Percentiles rank a stretch among this genome's conserved stretches.
phyloP scores from a whole-genome alignment of 2,113 vertebrate genomes.

The Plecturocebus donacophilus region DNA sequence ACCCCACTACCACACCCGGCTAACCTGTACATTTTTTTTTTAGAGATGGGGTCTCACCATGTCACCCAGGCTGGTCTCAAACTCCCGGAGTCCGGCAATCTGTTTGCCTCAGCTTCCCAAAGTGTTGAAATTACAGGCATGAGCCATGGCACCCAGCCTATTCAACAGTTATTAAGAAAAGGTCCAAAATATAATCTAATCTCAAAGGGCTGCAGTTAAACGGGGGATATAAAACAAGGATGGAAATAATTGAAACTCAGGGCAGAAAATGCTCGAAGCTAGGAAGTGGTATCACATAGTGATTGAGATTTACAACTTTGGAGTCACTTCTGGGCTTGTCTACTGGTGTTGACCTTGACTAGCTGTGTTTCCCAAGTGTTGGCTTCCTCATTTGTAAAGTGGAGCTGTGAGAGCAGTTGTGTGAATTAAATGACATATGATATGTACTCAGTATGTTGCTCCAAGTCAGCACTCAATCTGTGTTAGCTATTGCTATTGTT shows the following conservation, averaged over 20 bases:
- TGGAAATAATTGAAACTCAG: not conserved
- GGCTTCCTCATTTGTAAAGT: not conserved
- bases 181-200: not conserved
- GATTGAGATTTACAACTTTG: not conserved
- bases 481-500: not conserved
- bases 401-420: not conserved
- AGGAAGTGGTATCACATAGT: not conserved
- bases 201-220: not conserved
- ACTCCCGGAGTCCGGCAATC: too few relatives aligned
- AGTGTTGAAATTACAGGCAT: too few relatives aligned
- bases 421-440: not conserved
- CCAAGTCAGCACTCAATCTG: not conserved
- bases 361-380: not conserved
- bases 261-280: not conserved
- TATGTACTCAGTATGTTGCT: not conserved
- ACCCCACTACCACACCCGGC: too few relatives aligned
- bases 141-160: not conserved
- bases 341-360: not conserved
- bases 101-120: too few relatives aligned
- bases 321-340: not conserved
- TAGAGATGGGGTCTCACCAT: too few relatives aligned
- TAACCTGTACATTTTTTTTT: too few relatives aligned
- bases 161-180: conserved; percentile 23
- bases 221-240: not conserved
- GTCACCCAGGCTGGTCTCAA: too few relatives aligned